Evolutionary conservation across 1,140 invertebrate genomes (phyloP).

Genomic region (Phthorimaea operculella): DNA sequence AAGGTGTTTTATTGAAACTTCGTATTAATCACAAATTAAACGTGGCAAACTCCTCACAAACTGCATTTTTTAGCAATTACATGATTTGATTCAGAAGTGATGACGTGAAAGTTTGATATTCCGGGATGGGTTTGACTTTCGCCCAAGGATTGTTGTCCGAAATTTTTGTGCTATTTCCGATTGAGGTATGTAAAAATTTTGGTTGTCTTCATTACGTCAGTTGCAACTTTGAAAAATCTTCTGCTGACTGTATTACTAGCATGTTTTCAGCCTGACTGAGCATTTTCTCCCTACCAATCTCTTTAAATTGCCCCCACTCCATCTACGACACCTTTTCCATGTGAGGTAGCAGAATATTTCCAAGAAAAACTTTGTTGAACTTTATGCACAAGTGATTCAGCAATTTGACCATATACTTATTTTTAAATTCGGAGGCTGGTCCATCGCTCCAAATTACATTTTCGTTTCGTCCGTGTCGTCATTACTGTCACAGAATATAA

Average conservation of each 20-base stretch:
- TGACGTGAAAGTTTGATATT: too few species aligned
- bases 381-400: not conserved
- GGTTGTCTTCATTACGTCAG: too few species aligned
- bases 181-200: too few species aligned
- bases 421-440: slow-evolving; percentile 6
- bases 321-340: slow-evolving; percentile 1
- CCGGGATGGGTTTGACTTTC: too few species aligned
- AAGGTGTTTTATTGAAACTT: too few species aligned
- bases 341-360: slow-evolving; percentile 1
- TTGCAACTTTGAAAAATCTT: slow-evolving; percentile 2
- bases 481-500: not conserved
- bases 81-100: too few species aligned
- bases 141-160: too few species aligned
- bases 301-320: not conserved
- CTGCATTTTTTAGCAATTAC: too few species aligned
- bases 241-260: not conserved
- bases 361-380: not conserved
- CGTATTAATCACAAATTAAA: too few species aligned
- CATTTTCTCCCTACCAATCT: not conserved
- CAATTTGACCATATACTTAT: slow-evolving; percentile 1
- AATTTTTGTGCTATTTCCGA: too few species aligned
- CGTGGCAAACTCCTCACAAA: too few species aligned
- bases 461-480: not conserved
- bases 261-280: slow-evolving; percentile 2
- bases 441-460: slow-evolving; percentile 7